Percentiles rank a stretch among this genome's conserved stretches.
Conservation (phyloP, 2,888 invertebrate species). For the Dione vanillae region DNA sequence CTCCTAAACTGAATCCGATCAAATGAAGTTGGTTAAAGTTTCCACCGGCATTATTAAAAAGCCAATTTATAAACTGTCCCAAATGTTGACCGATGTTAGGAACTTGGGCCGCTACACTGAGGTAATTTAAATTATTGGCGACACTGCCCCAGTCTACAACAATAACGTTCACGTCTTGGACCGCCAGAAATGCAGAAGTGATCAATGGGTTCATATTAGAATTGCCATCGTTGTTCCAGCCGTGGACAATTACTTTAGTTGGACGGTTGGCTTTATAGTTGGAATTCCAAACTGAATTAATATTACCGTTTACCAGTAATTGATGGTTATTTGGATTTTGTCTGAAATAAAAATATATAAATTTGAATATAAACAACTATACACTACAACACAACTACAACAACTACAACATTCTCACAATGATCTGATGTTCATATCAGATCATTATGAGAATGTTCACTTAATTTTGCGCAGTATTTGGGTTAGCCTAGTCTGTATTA, state of each 20-base stretch:
- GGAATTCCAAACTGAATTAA: conserved; percentile 54
- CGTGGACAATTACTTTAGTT: conserved; percentile 58
- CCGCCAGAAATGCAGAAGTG: conserved; percentile 56
- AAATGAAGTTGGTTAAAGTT: conserved; percentile 70
- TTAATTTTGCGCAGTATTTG: no score
- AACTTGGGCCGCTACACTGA: conserved; percentile 53
- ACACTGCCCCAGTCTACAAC: conserved; percentile 65
- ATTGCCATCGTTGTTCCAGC: conserved; percentile 59
- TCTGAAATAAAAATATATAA: conserved; percentile 53
- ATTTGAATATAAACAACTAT: no score
- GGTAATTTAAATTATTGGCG: conserved; percentile 48
- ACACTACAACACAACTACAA: no score
- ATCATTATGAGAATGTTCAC: no score
- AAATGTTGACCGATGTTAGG: conserved; percentile 62
- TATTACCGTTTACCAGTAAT: conserved; percentile 54
- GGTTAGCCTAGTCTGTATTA: no score
- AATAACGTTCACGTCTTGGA: conserved; percentile 60
- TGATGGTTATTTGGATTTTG: conserved; percentile 53
- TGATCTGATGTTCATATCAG: no score
- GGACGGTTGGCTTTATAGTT: conserved; percentile 54
- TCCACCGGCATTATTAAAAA: conserved; percentile 63
- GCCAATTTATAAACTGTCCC: conserved; percentile 66
- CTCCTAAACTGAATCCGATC: conserved; percentile 74
- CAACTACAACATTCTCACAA: no score
- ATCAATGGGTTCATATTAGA: conserved; percentile 53